Evolutionary conservation across 2,797 vertebrate genomes (phyloP), one percentile per base, ranked within the genome.

Genomic region (Pteronotus mesoamericanus): DNA sequence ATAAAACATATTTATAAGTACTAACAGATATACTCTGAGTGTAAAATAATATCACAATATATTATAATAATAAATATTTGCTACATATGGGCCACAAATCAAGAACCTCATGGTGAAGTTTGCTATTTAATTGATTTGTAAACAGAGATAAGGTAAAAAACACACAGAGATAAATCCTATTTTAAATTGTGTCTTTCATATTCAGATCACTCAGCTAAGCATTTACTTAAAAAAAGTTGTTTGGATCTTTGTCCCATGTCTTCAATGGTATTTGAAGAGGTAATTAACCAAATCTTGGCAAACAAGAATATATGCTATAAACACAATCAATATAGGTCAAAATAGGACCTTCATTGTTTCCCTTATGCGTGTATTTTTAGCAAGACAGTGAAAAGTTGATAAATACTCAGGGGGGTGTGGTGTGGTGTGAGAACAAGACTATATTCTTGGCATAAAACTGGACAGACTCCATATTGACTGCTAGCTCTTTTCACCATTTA

Each of bases 31-130:
- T 46, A 86, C 16, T 72, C 18, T 69, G 91, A 39, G 18, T 82
- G 14, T 48, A 86, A 95, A 89, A 64, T 88, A 95, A 90, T 83
- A 74, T 39, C 86, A 91, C 4, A 80, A 89, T 82, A 53, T 86
- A n/a, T n/a, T n/a, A 86, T 82, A 57, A 88, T 51, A 95, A 24
- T 75, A 94, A 39, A 61, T 79, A 68, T 93, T 94, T 95, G 51
- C 7, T 90, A 80, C 32, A 64, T n/a, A 84, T 46, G n/a, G 78
- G 12, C 32, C 66, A 85, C 19, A 34, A 87, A 75, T 94, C 44
- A 91, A 93, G 46, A 88, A 66, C 5, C 18, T 82, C 85, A 75
- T 3, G 24, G 34, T 72, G 24, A 34, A 80, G 19, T 18, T 85
- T 69, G 61, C n/a, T 75, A 74, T 80, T 80, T 92, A 32, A 93